phyloP scores from a whole-genome alignment of 2,888 invertebrate genomes.

The Luperina nickerlii region DNA sequence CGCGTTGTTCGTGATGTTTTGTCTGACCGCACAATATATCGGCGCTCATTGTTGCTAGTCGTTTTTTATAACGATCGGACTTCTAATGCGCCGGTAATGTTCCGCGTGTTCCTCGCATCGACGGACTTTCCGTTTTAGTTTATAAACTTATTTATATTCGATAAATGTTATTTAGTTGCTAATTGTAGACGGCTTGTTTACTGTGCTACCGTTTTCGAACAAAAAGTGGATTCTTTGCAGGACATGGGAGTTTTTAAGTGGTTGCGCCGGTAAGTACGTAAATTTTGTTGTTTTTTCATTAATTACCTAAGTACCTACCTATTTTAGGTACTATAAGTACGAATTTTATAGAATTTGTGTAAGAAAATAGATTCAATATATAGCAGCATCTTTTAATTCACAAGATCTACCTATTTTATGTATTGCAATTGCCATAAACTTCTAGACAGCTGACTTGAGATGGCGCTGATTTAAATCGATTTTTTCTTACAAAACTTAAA shows the following conservation, averaged over 20 bases:
- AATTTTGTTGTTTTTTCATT: slow-evolving; percentile 16
- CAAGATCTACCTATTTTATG: background rate
- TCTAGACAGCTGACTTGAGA: background rate
- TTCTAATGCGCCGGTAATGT: slow-evolving; percentile 87
- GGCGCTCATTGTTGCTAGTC: slow-evolving; percentile 88
- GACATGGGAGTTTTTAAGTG: slow-evolving; percentile 89
- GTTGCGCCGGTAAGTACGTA: slow-evolving; percentile 87
- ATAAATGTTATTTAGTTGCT: slow-evolving; percentile 64
- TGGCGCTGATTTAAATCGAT: background rate
- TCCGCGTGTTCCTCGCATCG: slow-evolving; percentile 78
- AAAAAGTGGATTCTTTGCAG: slow-evolving; percentile 83
- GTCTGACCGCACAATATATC: slow-evolving; percentile 90
- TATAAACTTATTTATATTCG: slow-evolving; percentile 70
- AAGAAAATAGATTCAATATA: background rate
- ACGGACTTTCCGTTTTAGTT: slow-evolving; percentile 77
- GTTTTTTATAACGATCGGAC: slow-evolving; percentile 83
- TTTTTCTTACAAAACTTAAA: background rate
- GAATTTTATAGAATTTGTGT: background rate
- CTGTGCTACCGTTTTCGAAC: slow-evolving; percentile 59
- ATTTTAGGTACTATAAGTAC: background rate
- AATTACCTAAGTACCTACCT: background rate
- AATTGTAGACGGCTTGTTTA: slow-evolving; percentile 62
- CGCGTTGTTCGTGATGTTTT: slow-evolving; percentile 89
- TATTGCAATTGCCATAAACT: no score
- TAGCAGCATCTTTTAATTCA: no score